These are phyloP conservation scores for Siniperca chuatsi DNA, from an alignment of 2,113 vertebrate genomes.

Conservation along the genomic window DNA sequence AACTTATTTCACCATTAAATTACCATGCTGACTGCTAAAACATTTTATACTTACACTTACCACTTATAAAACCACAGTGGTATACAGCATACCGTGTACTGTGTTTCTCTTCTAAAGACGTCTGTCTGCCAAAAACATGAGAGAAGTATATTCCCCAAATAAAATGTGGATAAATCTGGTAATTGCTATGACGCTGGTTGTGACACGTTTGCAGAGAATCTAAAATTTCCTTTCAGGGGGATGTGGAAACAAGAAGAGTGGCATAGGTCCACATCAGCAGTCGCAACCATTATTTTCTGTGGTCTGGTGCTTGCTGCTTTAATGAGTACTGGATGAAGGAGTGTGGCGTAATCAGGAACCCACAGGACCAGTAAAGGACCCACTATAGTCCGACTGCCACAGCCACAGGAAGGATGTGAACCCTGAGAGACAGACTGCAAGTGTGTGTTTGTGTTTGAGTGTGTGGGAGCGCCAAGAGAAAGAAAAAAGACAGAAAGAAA, in stretches of 20 bases:
- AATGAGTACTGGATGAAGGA: constrained; percentile 44
- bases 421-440: constrained; percentile 19
- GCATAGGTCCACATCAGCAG: constrained; percentile 44
- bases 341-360: constrained; percentile 38
- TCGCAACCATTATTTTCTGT: constrained; percentile 52
- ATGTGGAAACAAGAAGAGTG: constrained; percentile 13
- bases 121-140: background rate
- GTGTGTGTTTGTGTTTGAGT: constrained; percentile 31
- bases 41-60: background rate
- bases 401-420: constrained; percentile 50
- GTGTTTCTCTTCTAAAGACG: background rate
- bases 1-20: background rate
- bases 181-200: background rate
- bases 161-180: background rate
- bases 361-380: constrained; percentile 47
- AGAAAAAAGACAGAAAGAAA: constrained; percentile 7
- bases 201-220: constrained; percentile 5
- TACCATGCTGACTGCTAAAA: background rate
- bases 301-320: constrained; percentile 43
- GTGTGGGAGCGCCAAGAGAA: constrained; percentile 3
- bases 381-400: constrained; percentile 22
- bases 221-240: constrained; percentile 15
- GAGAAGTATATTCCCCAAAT: background rate
- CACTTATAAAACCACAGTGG: background rate
- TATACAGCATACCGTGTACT: background rate